A percentile compares a stretch with the other conserved stretches of the same genome.
Conservation (phyloP, 2,797 vertebrate genomes). For the Mormyrops attenuatus region DNA sequence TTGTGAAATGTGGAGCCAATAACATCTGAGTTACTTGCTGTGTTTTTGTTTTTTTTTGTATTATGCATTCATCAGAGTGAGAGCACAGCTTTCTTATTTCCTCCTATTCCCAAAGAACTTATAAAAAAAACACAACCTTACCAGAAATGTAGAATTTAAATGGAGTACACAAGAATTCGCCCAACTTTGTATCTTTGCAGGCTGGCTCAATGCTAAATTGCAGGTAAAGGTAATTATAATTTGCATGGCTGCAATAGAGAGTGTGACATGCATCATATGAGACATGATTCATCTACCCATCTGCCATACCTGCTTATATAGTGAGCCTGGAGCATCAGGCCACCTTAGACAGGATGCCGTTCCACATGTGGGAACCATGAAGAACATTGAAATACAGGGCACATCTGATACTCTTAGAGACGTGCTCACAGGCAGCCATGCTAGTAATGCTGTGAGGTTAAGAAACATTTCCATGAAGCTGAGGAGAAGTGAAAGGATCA, state of each 20-base stretch:
- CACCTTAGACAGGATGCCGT: neutral
- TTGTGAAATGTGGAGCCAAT: conserved; percentile 20
- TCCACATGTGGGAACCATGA: neutral
- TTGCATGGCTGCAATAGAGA: neutral
- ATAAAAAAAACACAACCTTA: neutral
- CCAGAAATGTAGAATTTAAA: neutral
- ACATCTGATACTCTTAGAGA: neutral
- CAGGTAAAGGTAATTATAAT: neutral
- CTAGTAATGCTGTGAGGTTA: conserved; percentile 34
- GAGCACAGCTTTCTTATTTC: conserved; percentile 7
- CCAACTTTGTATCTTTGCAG: neutral
- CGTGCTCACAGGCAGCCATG: conserved; percentile 11
- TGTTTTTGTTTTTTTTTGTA: neutral
- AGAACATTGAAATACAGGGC: neutral
- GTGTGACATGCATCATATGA: neutral
- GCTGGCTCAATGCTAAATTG: neutral
- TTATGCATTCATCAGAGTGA: conserved; percentile 26
- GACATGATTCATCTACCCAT: neutral
- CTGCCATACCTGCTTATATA: neutral
- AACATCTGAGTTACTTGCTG: conserved; percentile 21
- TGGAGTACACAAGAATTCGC: neutral
- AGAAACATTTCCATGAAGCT: conserved; percentile 35
- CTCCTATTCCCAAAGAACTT: conserved; percentile 15
- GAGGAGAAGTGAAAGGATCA: conserved; percentile 45
- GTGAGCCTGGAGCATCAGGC: neutral